These are phyloP conservation scores for Clarias gariepinus DNA, from an alignment of 2,113 vertebrate genomes.

Conservation along the genomic window DNA sequence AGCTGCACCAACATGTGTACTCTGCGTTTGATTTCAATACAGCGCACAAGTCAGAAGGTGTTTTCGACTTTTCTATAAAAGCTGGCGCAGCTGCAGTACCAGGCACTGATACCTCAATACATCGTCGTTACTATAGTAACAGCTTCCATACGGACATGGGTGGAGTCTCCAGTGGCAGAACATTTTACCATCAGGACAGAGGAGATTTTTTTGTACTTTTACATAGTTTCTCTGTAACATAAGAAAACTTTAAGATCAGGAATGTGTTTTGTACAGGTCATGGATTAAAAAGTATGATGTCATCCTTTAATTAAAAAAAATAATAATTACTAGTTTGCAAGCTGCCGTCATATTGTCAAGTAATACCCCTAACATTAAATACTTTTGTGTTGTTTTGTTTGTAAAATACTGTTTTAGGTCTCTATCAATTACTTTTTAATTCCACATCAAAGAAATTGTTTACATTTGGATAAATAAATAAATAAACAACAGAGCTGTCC, in stretches of 20 bases:
- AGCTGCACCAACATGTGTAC: not conserved
- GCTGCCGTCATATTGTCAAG: not conserved
- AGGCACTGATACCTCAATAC: not conserved
- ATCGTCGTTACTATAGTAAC: not conserved
- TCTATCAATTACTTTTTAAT: not conserved
- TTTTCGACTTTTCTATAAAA: not conserved
- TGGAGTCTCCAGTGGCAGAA: not conserved
- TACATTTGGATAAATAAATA: no score
- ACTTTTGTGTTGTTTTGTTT: not conserved
- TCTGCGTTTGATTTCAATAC: not conserved
- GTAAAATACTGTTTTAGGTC: not conserved
- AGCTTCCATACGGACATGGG: not conserved
- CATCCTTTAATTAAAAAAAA: not conserved
- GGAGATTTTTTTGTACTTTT: no score
- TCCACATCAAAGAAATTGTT: not conserved
- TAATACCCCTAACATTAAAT: no score
- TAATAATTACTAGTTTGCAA: no score
- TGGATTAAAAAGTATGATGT: not conserved
- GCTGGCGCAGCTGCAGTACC: not conserved
- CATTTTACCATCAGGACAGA: not conserved
- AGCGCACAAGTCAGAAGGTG: not conserved
- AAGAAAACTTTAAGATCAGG: not conserved
- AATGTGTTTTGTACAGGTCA: not conserved
- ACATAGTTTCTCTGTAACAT: not conserved
- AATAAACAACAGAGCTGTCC: not conserved